Percentiles rank a stretch among this genome's conserved stretches.
These are phyloP conservation scores for Agriopis leucophaearia DNA, from an alignment of 2,888 invertebrate genomes.

Conservation along the genomic window DNA sequence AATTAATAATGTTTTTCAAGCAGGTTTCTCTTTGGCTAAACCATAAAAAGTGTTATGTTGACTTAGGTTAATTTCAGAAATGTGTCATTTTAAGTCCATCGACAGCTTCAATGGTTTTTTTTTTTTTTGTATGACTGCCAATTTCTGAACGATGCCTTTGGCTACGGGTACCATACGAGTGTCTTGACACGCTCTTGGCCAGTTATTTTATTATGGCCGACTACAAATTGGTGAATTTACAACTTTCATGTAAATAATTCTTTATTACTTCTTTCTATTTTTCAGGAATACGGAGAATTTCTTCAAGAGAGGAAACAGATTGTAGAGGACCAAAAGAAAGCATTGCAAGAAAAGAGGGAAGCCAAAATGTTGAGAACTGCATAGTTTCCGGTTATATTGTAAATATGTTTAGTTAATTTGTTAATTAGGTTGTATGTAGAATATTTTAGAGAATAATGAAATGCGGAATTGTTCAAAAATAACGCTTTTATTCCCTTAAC, in stretches of 20 bases:
- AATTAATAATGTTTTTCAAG: too few species aligned
- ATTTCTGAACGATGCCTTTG: too few species aligned
- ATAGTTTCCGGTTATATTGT: constrained; percentile 49
- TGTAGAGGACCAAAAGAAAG: constrained; percentile 91
- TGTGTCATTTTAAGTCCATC: too few species aligned
- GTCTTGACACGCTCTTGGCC: too few species aligned
- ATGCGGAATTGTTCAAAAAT: constrained; percentile 42
- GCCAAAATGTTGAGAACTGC: constrained; percentile 96
- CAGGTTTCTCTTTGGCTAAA: too few species aligned
- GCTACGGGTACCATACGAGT: too few species aligned
- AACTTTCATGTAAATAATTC: too few species aligned
- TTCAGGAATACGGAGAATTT: constrained; percentile 92
- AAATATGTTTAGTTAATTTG: constrained; percentile 40
- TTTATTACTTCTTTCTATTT: constrained; percentile 32
- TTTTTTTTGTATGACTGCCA: too few species aligned
- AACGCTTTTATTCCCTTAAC: constrained; percentile 42
- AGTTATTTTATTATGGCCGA: too few species aligned
- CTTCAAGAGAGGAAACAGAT: constrained; percentile 90
- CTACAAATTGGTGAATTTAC: too few species aligned
- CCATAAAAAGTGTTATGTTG: too few species aligned
- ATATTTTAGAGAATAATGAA: constrained; percentile 41
- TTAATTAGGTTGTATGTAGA: constrained; percentile 46
- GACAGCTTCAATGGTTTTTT: too few species aligned
- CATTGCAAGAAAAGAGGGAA: constrained; percentile 93
- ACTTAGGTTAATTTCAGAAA: background rate